phyloP scores from a whole-genome alignment of 1,140 invertebrate species.

The Aradophagus sp. region DNA sequence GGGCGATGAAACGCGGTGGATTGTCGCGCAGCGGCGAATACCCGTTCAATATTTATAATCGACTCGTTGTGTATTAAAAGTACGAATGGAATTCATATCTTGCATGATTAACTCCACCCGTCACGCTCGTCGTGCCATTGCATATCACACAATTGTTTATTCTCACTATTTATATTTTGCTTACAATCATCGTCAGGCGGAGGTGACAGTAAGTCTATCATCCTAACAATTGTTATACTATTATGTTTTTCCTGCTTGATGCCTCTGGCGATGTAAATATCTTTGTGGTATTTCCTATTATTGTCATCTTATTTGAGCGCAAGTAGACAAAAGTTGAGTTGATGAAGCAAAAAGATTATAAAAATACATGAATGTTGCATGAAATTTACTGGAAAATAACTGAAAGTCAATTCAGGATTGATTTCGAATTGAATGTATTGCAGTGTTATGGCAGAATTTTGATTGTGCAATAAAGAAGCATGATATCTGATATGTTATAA shows the following conservation, averaged over 20 bases:
- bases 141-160: slow-evolving; percentile 63
- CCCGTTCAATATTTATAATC: slow-evolving; percentile 50
- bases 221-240: slow-evolving; percentile 61
- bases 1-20: slow-evolving; percentile 42
- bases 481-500: slow-evolving; percentile 26
- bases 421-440: too few relatives aligned
- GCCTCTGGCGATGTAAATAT: slow-evolving; percentile 43
- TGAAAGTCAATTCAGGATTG: too few relatives aligned
- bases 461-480: too few relatives aligned
- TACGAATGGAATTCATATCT: slow-evolving; percentile 48
- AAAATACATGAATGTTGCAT: too few relatives aligned
- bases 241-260: slow-evolving; percentile 56
- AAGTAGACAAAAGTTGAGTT: slow-evolving; percentile 3
- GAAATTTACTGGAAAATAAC: too few relatives aligned
- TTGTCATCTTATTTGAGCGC: slow-evolving; percentile 26
- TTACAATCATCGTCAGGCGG: slow-evolving; percentile 68
- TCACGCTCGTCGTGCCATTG: slow-evolving; percentile 52
- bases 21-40: slow-evolving; percentile 27
- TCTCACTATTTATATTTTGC: slow-evolving; percentile 67
- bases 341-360: neutral
- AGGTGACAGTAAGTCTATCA: slow-evolving; percentile 71
- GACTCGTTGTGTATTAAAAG: slow-evolving; percentile 32
- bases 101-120: slow-evolving; percentile 56
- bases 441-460: too few relatives aligned
- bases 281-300: slow-evolving; percentile 39